These are phyloP conservation scores for Sternarchorhynchus goeldii DNA, from an alignment of 2,797 vertebrate genomes.

Conservation along the genomic window DNA sequence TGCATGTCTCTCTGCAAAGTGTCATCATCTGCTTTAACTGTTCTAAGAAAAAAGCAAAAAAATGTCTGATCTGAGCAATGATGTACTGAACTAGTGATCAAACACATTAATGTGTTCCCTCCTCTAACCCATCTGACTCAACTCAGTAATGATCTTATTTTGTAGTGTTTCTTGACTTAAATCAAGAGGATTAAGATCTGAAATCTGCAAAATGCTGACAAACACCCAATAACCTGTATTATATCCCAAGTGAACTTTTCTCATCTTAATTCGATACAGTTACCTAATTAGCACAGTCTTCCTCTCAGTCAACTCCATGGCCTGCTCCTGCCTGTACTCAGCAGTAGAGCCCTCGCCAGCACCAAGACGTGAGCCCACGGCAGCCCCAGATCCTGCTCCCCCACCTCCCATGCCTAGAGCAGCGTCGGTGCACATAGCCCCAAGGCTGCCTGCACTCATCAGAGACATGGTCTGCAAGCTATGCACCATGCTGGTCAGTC, in stretches of 20 bases:
- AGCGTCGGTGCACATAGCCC: conserved; percentile 12
- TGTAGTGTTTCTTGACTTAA: too few species aligned
- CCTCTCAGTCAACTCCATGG: conserved; percentile 76
- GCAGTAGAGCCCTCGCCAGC: conserved; percentile 41
- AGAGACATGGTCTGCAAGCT: conserved; percentile 61
- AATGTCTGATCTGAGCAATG: background rate
- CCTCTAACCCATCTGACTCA: background rate
- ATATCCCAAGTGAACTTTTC: background rate
- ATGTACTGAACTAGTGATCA: background rate
- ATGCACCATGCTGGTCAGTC: conserved; percentile 70
- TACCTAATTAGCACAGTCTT: conserved; percentile 81
- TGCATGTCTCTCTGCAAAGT: conserved; percentile 70
- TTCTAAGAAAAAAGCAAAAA: conserved; percentile 58
- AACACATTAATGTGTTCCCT: background rate
- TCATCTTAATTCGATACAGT: conserved; percentile 55
- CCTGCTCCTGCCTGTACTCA: conserved; percentile 68
- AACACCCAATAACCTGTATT: background rate
- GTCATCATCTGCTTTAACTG: conserved; percentile 75
- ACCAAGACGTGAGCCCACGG: conserved; percentile 36
- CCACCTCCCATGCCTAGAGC: conserved; percentile 33
- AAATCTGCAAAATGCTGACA: background rate
- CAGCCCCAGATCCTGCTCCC: conserved; percentile 31
- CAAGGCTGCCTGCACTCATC: conserved; percentile 53
- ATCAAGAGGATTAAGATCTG: background rate
- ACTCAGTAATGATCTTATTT: too few species aligned